A percentile compares a stretch with the other conserved stretches of the same genome.
phyloP scores from a whole-genome alignment of 2,888 invertebrate species.

The Folsomia candida region DNA sequence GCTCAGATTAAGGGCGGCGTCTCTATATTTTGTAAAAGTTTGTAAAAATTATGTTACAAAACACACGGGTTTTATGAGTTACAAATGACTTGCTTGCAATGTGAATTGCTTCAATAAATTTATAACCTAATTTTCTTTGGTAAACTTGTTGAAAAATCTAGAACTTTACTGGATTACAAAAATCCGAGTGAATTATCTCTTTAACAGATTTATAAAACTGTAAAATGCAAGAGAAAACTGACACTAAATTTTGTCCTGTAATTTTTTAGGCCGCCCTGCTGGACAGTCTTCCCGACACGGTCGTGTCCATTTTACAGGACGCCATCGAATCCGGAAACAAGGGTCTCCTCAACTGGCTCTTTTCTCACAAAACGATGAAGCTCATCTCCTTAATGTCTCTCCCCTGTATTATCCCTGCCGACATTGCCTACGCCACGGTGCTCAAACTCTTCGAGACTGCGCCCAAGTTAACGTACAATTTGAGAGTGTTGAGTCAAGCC shows the following conservation, averaged over 20 bases:
- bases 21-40: no score
- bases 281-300: conserved; percentile 84
- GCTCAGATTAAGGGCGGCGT: no score
- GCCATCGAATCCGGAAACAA: conserved; percentile 90
- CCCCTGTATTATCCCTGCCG: conserved; percentile 83
- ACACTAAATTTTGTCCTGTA: not conserved
- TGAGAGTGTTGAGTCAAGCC: conserved; percentile 63
- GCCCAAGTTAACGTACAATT: conserved; percentile 56
- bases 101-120: no score
- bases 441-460: conserved; percentile 70
- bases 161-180: no score
- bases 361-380: conserved; percentile 77
- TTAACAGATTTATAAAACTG: no score
- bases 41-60: no score
- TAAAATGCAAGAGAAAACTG: no score
- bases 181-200: no score
- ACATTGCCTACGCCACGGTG: conserved; percentile 80
- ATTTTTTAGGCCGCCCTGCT: conserved; percentile 73
- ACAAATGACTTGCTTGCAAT: no score
- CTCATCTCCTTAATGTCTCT: conserved; percentile 75
- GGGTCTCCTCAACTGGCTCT: conserved; percentile 85
- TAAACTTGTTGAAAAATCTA: no score
- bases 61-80: no score
- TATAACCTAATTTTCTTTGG: no score
- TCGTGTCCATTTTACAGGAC: conserved; percentile 85